Evolutionary conservation across 1,140 invertebrate genomes (phyloP).

Genomic region (Neuroterus valhalla): DNA sequence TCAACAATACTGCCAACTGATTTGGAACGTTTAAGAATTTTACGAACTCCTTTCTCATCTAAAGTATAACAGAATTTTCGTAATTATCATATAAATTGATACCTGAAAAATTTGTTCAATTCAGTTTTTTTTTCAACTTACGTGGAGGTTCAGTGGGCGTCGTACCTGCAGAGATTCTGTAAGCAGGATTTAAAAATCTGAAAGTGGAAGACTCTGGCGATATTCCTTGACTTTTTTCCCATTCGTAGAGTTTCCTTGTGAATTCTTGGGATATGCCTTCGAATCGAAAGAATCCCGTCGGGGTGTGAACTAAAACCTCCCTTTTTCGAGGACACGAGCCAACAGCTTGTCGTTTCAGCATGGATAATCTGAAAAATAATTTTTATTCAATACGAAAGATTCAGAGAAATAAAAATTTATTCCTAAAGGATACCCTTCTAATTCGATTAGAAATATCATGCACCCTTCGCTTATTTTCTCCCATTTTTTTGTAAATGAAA

Average conservation of each 20-base stretch:
- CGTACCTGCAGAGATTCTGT: slow-evolving; percentile 33
- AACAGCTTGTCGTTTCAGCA: slow-evolving; percentile 77
- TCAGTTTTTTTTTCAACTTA: slow-evolving; percentile 8
- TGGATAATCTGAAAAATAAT: slow-evolving; percentile 74
- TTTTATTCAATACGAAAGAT: slow-evolving; percentile 32
- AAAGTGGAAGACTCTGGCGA: slow-evolving; percentile 88
- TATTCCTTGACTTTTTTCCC: slow-evolving; percentile 90
- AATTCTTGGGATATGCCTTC: slow-evolving; percentile 91
- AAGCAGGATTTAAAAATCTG: slow-evolving; percentile 79
- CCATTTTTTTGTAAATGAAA: no score
- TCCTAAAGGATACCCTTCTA: no score
- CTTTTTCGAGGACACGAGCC: slow-evolving; percentile 76
- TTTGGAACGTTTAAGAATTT: slow-evolving; percentile 79
- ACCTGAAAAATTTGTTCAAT: not conserved
- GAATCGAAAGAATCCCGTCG: slow-evolving; percentile 87
- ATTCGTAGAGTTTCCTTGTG: slow-evolving; percentile 91
- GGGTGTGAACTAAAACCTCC: slow-evolving; percentile 87
- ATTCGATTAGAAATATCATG: no score
- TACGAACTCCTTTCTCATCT: slow-evolving; percentile 49
- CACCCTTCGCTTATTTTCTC: no score
- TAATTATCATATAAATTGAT: not conserved
- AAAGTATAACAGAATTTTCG: slow-evolving; percentile 28
- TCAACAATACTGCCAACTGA: slow-evolving; percentile 81
- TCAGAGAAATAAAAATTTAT: not conserved
- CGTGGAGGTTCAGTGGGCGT: slow-evolving; percentile 26